Conservation (phyloP, 2,797 vertebrate genomes). For the Pampus argenteus region DNA sequence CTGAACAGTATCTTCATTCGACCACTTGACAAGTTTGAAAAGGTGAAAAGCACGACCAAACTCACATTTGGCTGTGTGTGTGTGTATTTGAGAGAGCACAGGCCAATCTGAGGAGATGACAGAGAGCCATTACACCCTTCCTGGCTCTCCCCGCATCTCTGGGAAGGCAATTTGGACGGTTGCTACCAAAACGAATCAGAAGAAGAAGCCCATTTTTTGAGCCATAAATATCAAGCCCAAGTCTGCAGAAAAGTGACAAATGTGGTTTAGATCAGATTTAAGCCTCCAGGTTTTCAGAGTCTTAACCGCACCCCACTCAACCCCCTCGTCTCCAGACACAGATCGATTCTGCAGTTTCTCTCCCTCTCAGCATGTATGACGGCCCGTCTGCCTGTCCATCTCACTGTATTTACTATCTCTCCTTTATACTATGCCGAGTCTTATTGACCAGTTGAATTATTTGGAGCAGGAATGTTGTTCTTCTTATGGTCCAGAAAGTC, state of each 20-base stretch:
- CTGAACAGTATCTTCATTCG: conserved; percentile 15
- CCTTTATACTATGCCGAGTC: conserved; percentile 9
- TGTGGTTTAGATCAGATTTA: conserved; percentile 73
- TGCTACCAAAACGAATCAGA: conserved; percentile 77
- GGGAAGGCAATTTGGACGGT: conserved; percentile 76
- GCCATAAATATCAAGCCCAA: conserved; percentile 69
- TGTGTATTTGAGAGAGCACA: conserved; percentile 12
- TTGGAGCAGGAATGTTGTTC: conserved; percentile 5
- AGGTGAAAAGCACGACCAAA: conserved; percentile 28
- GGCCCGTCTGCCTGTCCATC: conserved; percentile 8
- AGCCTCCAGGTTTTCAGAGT: conserved; percentile 59
- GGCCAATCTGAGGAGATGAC: conserved; percentile 64
- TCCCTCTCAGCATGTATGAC: conserved; percentile 29
- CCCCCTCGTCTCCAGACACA: conserved; percentile 10
- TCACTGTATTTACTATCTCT: conserved; percentile 34
- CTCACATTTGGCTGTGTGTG: conserved; percentile 27
- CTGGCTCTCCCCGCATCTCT: conserved; percentile 55
- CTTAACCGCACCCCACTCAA: conserved; percentile 15
- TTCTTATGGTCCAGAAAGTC: not conserved
- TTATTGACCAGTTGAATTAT: conserved; percentile 7
- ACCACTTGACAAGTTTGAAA: conserved; percentile 36
- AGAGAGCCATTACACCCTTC: conserved; percentile 64
- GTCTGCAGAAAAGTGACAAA: conserved; percentile 77
- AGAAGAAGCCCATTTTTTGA: conserved; percentile 66
- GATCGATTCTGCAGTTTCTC: conserved; percentile 45